Percentiles rank a stretch among this genome's conserved stretches.
These are phyloP conservation scores for Heliconius hewitsoni DNA, from an alignment of 1,140 invertebrate species.

Conservation along the genomic window DNA sequence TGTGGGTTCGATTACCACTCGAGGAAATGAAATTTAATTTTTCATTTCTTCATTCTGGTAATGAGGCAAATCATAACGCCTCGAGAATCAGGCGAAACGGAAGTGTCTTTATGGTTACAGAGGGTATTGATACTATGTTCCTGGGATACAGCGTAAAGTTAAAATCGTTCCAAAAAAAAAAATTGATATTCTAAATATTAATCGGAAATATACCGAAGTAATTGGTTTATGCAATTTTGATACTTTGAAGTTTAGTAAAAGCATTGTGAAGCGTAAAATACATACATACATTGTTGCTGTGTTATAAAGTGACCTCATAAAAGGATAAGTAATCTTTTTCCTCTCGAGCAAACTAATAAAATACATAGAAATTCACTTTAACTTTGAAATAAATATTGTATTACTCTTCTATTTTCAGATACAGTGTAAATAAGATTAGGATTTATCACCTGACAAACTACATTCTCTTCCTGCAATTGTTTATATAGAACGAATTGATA, in stretches of 20 bases:
- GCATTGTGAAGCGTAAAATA: background rate
- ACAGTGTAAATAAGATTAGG: background rate
- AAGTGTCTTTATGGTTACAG: too few species aligned
- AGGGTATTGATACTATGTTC: too few species aligned
- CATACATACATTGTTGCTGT: background rate
- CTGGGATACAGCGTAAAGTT: too few species aligned
- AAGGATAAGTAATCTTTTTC: conserved; percentile 10
- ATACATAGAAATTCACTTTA: background rate
- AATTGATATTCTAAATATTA: background rate
- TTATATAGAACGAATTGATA: too few species aligned
- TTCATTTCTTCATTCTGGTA: too few species aligned
- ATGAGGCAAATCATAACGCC: too few species aligned
- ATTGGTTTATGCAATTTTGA: background rate
- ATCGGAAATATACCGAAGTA: background rate
- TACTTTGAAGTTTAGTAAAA: background rate
- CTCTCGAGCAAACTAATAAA: background rate
- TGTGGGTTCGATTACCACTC: too few species aligned
- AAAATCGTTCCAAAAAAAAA: background rate
- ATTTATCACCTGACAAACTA: background rate
- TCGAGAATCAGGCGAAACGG: too few species aligned
- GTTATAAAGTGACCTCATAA: conserved; percentile 6
- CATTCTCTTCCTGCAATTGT: too few species aligned
- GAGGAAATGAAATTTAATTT: too few species aligned
- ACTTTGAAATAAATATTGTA: conserved; percentile 7
- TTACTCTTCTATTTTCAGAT: background rate